Base-by-base conservation (phyloP, 2,888 invertebrate genomes). In the Dynastes hyllus region DNA sequence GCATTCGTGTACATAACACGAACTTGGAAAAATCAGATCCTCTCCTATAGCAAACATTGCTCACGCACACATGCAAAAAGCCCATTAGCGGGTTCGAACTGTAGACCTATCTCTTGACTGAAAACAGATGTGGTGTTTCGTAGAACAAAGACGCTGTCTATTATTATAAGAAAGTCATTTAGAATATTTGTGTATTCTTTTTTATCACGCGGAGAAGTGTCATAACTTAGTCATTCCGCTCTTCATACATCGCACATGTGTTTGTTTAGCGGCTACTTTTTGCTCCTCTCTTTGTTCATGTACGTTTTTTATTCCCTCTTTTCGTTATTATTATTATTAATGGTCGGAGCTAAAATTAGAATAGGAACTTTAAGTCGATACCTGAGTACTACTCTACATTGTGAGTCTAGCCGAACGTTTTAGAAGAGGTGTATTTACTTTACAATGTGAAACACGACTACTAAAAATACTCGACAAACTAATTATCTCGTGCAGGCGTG, bases 121-220 rank as follows among this genome's bases (percentile, higher is more conserved):
- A 85, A 86, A 86, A 82, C 86, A 86, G 86, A 86, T 86, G 86
- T 83, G 82, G 82, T 84, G 84, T 84, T 86, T 85, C 82, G 83
- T 84, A 83, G 84, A 85, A 86, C 85, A 84, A 85, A 85, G 85
- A 84, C 69, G 76, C 79, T 76, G 79, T 79, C 79, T 79, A 79
- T 79, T 79, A 79, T 79, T 79, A 76, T 75, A 79, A 73, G 73
- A 73, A 73, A 73, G 73, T 73, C 73, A 73, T 73, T 73, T 73
- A 73, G 73, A 73, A 73, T 73, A 73, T 73, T 73, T 73, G 73
- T 73, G 73, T 73, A 73, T 73, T 73, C 73, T 73, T 73, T 73
- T 73, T 73, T 73, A 73, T 73, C 73, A 58, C 73, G 73, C 73
- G 61, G 40, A 61, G 73, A 73, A 73, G 73, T 73, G 73, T 73